Conservation (phyloP, 2,113 vertebrate genomes). For the Todiramphus saurophagus region DNA sequence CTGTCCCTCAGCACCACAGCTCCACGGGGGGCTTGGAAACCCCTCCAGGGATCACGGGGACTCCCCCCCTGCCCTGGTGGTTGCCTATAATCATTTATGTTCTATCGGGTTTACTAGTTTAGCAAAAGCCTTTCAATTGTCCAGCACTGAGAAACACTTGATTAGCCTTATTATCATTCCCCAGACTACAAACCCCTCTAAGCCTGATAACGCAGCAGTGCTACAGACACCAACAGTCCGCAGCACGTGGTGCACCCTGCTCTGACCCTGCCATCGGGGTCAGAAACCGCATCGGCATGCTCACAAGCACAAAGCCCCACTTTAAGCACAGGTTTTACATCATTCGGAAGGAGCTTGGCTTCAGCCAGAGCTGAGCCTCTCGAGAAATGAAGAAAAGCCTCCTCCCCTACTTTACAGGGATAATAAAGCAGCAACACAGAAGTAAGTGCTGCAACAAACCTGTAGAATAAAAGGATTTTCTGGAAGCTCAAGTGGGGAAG, state of each 20-base stretch:
- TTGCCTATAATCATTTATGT: neutral
- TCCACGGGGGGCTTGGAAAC: neutral
- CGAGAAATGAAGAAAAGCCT: neutral
- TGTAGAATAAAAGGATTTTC: neutral
- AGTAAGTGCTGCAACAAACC: neutral
- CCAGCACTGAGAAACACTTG: neutral
- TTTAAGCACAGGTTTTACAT: too few species aligned
- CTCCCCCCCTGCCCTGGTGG: neutral
- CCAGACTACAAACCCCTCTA: neutral
- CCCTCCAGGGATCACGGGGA: neutral
- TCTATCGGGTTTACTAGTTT: neutral
- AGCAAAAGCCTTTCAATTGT: neutral
- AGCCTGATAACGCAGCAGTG: neutral
- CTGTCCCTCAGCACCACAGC: neutral
- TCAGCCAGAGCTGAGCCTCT: neutral
- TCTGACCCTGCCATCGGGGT: accelerated
- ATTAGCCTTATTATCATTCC: neutral
- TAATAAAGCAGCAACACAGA: neutral
- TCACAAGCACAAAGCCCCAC: too few species aligned
- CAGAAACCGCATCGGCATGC: too few species aligned
- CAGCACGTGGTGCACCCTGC: neutral
- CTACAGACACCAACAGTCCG: accelerated
- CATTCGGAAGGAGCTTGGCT: too few species aligned
- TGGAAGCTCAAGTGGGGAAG: neutral
- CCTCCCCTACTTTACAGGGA: neutral